A percentile compares a stretch with the other conserved stretches of the same genome.
Evolutionary conservation across 1,140 invertebrate species (phyloP).

Genomic region (Drosophila quadrilineata): DNA sequence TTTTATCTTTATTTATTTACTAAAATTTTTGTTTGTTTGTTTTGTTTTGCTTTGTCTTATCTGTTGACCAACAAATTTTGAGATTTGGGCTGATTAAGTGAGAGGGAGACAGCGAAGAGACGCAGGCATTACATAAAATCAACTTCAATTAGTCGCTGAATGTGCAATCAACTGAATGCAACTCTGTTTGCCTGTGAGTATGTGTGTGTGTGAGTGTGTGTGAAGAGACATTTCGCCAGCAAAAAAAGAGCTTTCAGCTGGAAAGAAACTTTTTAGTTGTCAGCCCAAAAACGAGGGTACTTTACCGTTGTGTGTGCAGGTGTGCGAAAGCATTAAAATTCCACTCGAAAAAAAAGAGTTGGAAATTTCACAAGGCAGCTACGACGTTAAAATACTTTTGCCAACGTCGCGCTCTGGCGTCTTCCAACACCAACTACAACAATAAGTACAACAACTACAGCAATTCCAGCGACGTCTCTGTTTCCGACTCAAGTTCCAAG

Average conservation of each 20-base stretch:
- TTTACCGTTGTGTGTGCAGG: conserved; percentile 71
- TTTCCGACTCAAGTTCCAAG: conserved; percentile 29
- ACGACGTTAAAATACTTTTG: conserved; percentile 55
- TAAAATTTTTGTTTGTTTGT: background rate
- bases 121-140: conserved; percentile 36
- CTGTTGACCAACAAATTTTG: conserved; percentile 14
- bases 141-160: conserved; percentile 28
- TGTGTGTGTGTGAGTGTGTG: conserved; percentile 7
- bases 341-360: conserved; percentile 58
- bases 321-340: conserved; percentile 78
- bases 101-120: background rate
- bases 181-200: background rate
- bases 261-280: conserved; percentile 56
- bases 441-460: conserved; percentile 4
- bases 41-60: conserved; percentile 11
- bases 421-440: conserved; percentile 11
- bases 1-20: background rate
- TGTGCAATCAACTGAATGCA: conserved; percentile 3
- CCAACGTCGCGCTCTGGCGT: conserved; percentile 30
- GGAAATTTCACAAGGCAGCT: conserved; percentile 45
- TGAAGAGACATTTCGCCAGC: conserved; percentile 51
- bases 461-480: background rate
- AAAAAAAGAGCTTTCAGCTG: conserved; percentile 16
- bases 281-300: conserved; percentile 71
- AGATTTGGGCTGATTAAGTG: conserved; percentile 26